Conservation (phyloP, 1,140 invertebrate species). For the Drosophila grimshawi region DNA sequence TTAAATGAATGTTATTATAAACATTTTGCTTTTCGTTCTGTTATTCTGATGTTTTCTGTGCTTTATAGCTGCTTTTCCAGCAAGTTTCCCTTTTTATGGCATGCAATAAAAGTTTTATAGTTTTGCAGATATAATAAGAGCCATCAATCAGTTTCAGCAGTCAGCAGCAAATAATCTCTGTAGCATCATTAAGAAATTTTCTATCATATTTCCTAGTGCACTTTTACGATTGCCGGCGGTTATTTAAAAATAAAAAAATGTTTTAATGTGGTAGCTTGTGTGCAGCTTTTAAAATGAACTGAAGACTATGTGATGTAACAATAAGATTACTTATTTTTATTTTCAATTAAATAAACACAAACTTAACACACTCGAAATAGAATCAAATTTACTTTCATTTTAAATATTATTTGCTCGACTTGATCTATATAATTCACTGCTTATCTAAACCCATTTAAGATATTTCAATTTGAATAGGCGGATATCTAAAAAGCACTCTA, state of each 20-base stretch:
- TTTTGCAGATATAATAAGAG: constrained; percentile 71
- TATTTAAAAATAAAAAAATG: constrained; percentile 2
- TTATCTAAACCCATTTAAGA: constrained; percentile 4
- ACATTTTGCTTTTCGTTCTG: constrained; percentile 19
- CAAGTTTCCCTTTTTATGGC: constrained; percentile 58
- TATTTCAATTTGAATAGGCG: constrained; percentile 5
- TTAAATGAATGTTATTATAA: constrained; percentile 57
- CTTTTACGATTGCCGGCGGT: constrained; percentile 40
- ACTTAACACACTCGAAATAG: too few species aligned
- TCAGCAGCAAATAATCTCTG: constrained; percentile 62
- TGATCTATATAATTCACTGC: constrained; percentile 1
- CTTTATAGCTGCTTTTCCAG: constrained; percentile 11
- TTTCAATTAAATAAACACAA: too few species aligned
- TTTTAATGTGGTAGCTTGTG: neutral
- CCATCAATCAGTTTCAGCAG: constrained; percentile 67
- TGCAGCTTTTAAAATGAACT: neutral
- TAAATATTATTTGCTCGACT: neutral
- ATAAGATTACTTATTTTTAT: too few species aligned
- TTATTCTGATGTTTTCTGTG: constrained; percentile 10
- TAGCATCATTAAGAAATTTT: constrained; percentile 49
- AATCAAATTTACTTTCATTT: too few species aligned
- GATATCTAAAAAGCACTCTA: constrained; percentile 16
- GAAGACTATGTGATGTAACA: too few species aligned
- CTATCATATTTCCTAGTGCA: constrained; percentile 11
- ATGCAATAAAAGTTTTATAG: constrained; percentile 73